These are phyloP conservation scores for Hymenochirus boettgeri DNA, from an alignment of 2,113 vertebrate species.

Conservation along the genomic window DNA sequence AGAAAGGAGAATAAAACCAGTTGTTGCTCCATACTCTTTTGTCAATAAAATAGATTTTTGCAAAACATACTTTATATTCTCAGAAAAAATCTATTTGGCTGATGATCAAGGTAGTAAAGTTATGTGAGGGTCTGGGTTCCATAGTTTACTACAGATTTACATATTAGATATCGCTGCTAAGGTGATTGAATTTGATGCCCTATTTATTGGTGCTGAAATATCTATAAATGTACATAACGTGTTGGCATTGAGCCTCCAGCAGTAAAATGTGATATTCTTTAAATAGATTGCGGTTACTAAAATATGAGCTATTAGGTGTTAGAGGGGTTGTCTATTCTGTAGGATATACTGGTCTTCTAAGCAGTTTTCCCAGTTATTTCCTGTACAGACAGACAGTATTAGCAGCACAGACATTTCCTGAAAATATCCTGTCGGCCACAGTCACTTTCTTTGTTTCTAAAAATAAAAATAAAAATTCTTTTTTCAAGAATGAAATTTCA, in stretches of 20 bases:
- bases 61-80: too few species aligned
- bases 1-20: too few species aligned
- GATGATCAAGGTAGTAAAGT: too few species aligned
- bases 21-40: too few species aligned
- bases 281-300: slow-evolving; percentile 21
- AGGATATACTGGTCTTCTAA: slow-evolving; percentile 22
- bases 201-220: too few species aligned
- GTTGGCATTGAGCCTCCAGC: background rate
- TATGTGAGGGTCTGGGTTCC: too few species aligned
- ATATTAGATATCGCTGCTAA: too few species aligned
- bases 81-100: too few species aligned
- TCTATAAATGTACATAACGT: too few species aligned
- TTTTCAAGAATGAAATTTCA: slow-evolving; percentile 7
- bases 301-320: slow-evolving; percentile 2
- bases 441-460: slow-evolving; percentile 27
- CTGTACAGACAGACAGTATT: slow-evolving; percentile 37
- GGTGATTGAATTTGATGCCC: too few species aligned
- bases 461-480: slow-evolving; percentile 22
- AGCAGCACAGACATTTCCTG: slow-evolving; percentile 39
- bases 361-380: slow-evolving; percentile 37
- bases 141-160: too few species aligned
- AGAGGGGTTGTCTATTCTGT: background rate
- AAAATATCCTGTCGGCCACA: slow-evolving; percentile 26
- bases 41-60: too few species aligned
- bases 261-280: slow-evolving; percentile 30